Conservation (phyloP, 2,113 vertebrate species). For the Phocoena sinus region DNA sequence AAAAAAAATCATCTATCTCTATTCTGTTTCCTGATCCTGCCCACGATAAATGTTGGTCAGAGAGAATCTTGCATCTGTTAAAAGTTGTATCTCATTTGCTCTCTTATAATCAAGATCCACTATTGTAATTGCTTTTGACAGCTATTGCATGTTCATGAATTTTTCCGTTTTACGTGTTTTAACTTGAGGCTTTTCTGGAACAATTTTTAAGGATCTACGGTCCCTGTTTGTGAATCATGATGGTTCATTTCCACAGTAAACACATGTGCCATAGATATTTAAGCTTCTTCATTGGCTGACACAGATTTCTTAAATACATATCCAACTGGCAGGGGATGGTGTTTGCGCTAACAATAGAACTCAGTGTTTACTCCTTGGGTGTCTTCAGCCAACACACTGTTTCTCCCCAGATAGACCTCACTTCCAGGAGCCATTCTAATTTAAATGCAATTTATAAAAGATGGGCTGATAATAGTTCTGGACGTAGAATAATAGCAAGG, state of each 20-base stretch:
- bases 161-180: slow-evolving; percentile 46
- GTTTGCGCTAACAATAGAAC: neutral
- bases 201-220: neutral
- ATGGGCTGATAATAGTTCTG: neutral
- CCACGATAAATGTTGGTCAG: slow-evolving; percentile 14
- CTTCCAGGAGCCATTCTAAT: neutral
- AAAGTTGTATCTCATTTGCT: slow-evolving; percentile 42
- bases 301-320: neutral
- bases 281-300: neutral
- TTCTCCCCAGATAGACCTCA: neutral
- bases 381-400: neutral
- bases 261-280: neutral
- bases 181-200: slow-evolving; percentile 11
- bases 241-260: slow-evolving; percentile 20
- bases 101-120: slow-evolving; percentile 29
- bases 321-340: neutral
- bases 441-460: neutral
- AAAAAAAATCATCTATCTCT: slow-evolving; percentile 41
- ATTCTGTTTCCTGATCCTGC: slow-evolving; percentile 34
- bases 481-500: neutral
- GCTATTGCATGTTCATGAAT: slow-evolving; percentile 13
- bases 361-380: neutral
- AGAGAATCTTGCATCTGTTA: slow-evolving; percentile 1
- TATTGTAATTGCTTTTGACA: slow-evolving; percentile 55
- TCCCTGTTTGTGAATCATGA: neutral